Percentiles rank a stretch among this genome's conserved stretches.
Evolutionary conservation across 1,140 invertebrate species (phyloP).

Genomic region (Agraylea sexmaculata): DNA sequence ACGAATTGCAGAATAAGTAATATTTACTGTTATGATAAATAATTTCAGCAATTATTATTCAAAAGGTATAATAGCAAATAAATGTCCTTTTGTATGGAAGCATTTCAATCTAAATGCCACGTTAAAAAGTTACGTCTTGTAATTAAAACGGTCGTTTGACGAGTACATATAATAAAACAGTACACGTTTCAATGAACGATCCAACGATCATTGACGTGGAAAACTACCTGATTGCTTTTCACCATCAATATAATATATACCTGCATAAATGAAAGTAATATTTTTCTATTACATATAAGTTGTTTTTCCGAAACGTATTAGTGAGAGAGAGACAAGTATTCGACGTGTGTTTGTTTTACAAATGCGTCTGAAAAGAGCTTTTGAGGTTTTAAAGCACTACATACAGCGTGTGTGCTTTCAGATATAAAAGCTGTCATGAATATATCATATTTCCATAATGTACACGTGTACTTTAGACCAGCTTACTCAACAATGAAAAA

Average conservation of each 20-base stretch:
- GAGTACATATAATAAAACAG: no score
- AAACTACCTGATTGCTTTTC: no score
- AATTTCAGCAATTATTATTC: no score
- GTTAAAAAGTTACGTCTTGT: no score
- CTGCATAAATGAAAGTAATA: background rate
- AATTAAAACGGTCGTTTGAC: no score
- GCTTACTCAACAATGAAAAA: no score
- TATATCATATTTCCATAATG: constrained; percentile 21
- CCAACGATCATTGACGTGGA: no score
- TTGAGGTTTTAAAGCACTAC: constrained; percentile 6
- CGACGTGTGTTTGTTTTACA: background rate
- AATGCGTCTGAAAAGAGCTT: background rate
- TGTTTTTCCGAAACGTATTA: background rate
- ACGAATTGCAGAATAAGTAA: background rate
- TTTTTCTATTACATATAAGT: background rate
- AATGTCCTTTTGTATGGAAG: no score
- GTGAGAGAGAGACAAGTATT: background rate
- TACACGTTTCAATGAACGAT: no score
- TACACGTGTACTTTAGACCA: no score
- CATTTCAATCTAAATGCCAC: no score
- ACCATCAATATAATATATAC: background rate
- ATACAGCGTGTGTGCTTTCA: constrained; percentile 13
- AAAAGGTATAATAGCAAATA: no score
- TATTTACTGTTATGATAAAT: background rate
- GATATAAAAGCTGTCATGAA: constrained; percentile 20